These are phyloP conservation scores for Philereme vetulata DNA, from an alignment of 2,888 invertebrate genomes.

Conservation along the genomic window DNA sequence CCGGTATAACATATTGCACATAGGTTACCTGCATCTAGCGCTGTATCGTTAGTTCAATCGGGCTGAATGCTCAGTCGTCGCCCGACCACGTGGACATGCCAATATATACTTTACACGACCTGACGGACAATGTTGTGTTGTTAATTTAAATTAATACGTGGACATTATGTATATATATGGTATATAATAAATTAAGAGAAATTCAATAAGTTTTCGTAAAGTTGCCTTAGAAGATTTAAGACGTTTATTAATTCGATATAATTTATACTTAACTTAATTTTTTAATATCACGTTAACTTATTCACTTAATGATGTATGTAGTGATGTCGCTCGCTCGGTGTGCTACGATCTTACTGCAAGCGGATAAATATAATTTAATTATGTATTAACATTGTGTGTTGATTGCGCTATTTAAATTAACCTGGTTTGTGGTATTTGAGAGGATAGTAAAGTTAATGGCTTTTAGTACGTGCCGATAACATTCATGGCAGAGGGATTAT, in stretches of 20 bases:
- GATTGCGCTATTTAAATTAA: conserved; percentile 73
- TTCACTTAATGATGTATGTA: conserved; percentile 38
- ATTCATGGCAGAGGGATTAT: conserved; percentile 77
- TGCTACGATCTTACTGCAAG: conserved; percentile 39
- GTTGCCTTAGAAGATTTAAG: conserved; percentile 78
- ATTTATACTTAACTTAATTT: conserved; percentile 57
- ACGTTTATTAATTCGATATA: conserved; percentile 64
- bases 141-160: conserved; percentile 73
- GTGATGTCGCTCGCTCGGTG: conserved; percentile 29
- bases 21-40: conserved; percentile 56
- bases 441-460: conserved; percentile 69
- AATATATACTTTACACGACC: conserved; percentile 64
- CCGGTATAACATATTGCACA: conserved; percentile 43
- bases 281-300: conserved; percentile 41
- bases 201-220: conserved; percentile 80
- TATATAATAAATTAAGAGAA: conserved; percentile 81
- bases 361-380: conserved; percentile 45
- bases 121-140: conserved; percentile 75
- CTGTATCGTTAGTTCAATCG: conserved; percentile 60
- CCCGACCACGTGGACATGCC: conserved; percentile 37
- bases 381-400: conserved; percentile 73
- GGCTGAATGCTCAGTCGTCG: conserved; percentile 54
- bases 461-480: conserved; percentile 68
- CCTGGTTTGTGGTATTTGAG: conserved; percentile 56
- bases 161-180: conserved; percentile 83